Base-by-base conservation (phyloP, 2,888 invertebrate genomes). In the Norana najaformis region DNA sequence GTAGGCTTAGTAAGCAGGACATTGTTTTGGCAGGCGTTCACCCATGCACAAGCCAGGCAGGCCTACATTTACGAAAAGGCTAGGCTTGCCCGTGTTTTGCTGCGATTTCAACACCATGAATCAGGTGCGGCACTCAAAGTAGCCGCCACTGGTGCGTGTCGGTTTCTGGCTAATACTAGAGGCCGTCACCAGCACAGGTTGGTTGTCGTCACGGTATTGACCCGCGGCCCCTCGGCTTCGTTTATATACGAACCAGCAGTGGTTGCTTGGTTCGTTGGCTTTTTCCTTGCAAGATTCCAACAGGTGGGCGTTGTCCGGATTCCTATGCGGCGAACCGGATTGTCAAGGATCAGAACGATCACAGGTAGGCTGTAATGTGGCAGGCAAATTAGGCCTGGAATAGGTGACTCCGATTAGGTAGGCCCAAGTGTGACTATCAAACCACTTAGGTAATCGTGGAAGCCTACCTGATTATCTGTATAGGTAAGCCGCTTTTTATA, bases 1-100 rank as follows among this genome's bases (percentile, higher is more conserved):
- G 0, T 69, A n/a, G 69, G 69, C 69, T n/a, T 30, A 69, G n/a
- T n/a, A n/a, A n/a, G n/a, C n/a, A n/a, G n/a, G 69, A 69, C n/a
- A n/a, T 69, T n/a, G 69, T 69, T 69, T 69, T 69, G 69, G 69
- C n/a, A n/a, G 69, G 69, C 69, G 69, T 69, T n/a, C n/a, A n/a
- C n/a, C 1, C n/a, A 30, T n/a, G 69, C n/a, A 3, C 11, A n/a
- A 11, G 69, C 30, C 3, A n/a, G 69, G n/a, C n/a, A n/a, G n/a
- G n/a, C n/a, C n/a, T n/a, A n/a, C n/a, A n/a, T n/a, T n/a, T n/a
- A n/a, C n/a, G n/a, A n/a, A n/a, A n/a, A n/a, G n/a, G n/a, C n/a
- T n/a, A n/a, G n/a, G n/a, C n/a, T n/a, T n/a, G n/a, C 14, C 47
- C 47, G n/a, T n/a, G n/a, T 14, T 47, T 23, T 47, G 47, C 47